Evolutionary conservation across 2,113 vertebrate species (phyloP).

Genomic region (Larimichthys polyactis): DNA sequence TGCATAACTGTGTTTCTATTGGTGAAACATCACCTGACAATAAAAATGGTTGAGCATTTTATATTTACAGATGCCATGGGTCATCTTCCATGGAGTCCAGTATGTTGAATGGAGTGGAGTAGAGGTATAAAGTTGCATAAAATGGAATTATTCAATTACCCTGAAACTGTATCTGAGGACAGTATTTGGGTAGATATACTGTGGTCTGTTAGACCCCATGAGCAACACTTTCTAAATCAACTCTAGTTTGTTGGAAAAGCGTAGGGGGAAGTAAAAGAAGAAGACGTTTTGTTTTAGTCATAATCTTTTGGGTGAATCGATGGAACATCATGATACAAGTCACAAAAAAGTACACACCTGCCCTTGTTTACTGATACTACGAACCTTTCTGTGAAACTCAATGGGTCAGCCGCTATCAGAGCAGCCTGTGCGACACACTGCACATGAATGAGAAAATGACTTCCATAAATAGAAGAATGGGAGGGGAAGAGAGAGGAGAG

Average conservation of each 20-base stretch:
- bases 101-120: no score
- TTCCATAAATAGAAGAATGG: conserved; percentile 42
- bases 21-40: no score
- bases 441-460: conserved; percentile 53
- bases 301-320: background rate
- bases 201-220: background rate
- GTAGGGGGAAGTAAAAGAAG: background rate
- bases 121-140: background rate
- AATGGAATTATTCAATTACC: background rate
- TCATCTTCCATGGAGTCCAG: no score
- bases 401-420: background rate
- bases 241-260: background rate
- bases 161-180: no score
- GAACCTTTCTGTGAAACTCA: background rate
- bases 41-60: no score
- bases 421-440: conserved; percentile 38
- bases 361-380: background rate
- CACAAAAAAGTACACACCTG: background rate
- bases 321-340: background rate
- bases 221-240: background rate
- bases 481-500: conserved; percentile 27
- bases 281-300: background rate
- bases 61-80: no score
- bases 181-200: background rate
- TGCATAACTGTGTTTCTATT: no score